phyloP scores from a whole-genome alignment of 2,797 vertebrate genomes.

The Chrysocyon brachyurus region DNA sequence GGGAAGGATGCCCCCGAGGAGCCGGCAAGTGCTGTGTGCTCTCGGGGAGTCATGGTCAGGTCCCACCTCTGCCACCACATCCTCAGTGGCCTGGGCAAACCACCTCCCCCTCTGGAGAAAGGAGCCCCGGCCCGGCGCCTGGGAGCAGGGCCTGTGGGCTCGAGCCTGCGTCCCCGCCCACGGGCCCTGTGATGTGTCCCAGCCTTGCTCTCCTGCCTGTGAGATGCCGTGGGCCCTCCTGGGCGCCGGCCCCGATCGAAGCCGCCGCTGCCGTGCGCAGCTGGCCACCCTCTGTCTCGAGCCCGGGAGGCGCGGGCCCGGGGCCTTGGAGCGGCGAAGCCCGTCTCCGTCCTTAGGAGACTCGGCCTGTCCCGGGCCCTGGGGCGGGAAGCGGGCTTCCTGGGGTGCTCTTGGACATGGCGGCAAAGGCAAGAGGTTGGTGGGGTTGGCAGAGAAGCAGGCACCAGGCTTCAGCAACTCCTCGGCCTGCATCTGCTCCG shows the following conservation, averaged over 20 bases:
- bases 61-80: background rate
- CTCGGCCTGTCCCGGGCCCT: background rate
- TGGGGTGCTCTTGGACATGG: background rate
- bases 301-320: background rate
- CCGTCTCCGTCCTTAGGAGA: background rate
- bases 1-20: background rate
- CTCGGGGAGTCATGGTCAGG: fast-evolving
- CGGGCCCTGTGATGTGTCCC: no score
- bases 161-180: background rate
- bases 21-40: background rate
- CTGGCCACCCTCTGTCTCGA: fast-evolving
- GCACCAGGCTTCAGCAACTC: background rate
- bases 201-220: background rate
- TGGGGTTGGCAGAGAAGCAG: background rate
- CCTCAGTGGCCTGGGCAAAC: background rate
- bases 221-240: background rate
- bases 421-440: background rate
- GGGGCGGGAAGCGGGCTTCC: background rate
- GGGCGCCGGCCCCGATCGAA: background rate
- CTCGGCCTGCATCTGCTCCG: background rate
- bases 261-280: background rate
- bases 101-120: background rate
- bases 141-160: background rate
- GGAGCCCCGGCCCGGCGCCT: background rate
- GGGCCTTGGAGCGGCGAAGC: background rate